Base-by-base conservation (phyloP, 2,888 invertebrate genomes). In the Entomobrya proxima region DNA sequence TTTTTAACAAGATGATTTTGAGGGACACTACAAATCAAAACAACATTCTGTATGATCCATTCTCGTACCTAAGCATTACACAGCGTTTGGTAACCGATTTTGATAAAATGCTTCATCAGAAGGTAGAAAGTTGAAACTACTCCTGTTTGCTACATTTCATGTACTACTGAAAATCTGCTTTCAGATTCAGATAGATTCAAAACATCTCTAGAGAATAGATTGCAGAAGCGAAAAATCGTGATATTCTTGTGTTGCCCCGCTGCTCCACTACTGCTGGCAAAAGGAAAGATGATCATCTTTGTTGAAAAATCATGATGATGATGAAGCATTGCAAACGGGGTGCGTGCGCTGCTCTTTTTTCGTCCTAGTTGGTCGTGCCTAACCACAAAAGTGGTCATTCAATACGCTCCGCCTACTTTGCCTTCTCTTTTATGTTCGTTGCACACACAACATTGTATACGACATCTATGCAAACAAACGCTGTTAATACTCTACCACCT, bases 161-260 rank as follows among this genome's bases (percentile, higher is more conserved):
- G n/a, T n/a, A n/a, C n/a, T n/a, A n/a, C n/a, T n/a, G n/a, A n/a
- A n/a, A n/a, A n/a, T n/a, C n/a, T n/a, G n/a, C n/a, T n/a, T n/a
- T n/a, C n/a, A n/a, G n/a, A n/a, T n/a, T n/a, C n/a, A n/a, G n/a
- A n/a, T n/a, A n/a, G n/a, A n/a, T n/a, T n/a, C n/a, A n/a, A n/a
- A n/a, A n/a, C n/a, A n/a, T n/a, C n/a, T n/a, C n/a, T n/a, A n/a
- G n/a, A n/a, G n/a, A n/a, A n/a, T 44, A 44, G 3, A 44, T 47
- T 72, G 13, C 44, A 72, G 72, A 72, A 72, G 72, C 47, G 47
- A 72, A 72, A 72, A 72, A 30, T 72, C 72, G 72, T 72, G 72
- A 72, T 72, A 72, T 72, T 72, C 72, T 72, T 72, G 30, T 72
- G 72, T 72, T 72, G 47, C 72, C 72, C 72, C 72, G 40, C 11